Evolutionary conservation across 1,140 invertebrate genomes (phyloP), one percentile per base, ranked within the genome.

Genomic region (Hylaeus anthracinus): DNA sequence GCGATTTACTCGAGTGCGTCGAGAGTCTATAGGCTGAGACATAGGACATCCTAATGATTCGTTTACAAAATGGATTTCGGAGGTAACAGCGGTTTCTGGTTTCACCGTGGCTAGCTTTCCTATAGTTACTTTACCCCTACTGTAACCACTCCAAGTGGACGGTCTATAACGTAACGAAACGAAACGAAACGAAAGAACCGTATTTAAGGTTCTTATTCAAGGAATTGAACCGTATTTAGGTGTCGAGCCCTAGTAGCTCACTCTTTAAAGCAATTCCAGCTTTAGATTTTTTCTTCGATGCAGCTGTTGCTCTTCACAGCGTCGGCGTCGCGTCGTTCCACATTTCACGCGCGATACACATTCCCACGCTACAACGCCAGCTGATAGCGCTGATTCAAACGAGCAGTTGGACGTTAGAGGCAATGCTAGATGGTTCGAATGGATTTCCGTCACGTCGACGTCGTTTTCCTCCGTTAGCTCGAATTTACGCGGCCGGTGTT

Each of bases 291-390:
- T 63, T 66, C 39, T 26, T 66, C 15, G 43, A n/a, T 2, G 15
- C 43, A 66, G 64, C 64, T 66, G 64, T 66, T 66, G 64, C 64
- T 66, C 43, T 9, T 66, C 63, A n/a, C 60, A 41, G 6, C 10
- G 37, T 41, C 8, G 10, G 26, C 26, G 26, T 26, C 26, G 26
- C 26, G 26, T 26, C 26, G 26, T 10, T 37, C 37, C 60, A 63
- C 37, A 41, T 41, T 63, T 63, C 37, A 1, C 8, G 9, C 60
- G 37, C 14, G 8, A 4, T 26, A 26, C 9, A 12, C 39, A 5
- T 65, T 65, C 41, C 63, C 63, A 45, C 15, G 43, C 43, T 43
- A 66, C 41, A 15, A 15, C 14, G 55, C 15, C 55, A 58, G 14
- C 43, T 48, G 43, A 48, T 43, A 66, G 15, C 43, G 12, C 14